Conservation (phyloP, 1,140 invertebrate species). For the Caenorhabditis inopinata region DNA sequence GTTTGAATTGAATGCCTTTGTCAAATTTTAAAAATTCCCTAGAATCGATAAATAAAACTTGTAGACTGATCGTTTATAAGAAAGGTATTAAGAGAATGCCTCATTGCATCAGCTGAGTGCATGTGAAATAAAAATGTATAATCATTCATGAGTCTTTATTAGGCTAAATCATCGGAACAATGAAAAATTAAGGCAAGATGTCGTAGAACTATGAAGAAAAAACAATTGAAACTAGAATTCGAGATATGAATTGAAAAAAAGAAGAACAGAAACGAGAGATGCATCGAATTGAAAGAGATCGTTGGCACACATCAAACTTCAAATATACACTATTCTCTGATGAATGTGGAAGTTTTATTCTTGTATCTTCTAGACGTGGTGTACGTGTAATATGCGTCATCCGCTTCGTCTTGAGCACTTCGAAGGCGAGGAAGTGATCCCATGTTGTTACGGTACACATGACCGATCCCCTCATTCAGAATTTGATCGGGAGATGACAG, state of each 20-base stretch:
- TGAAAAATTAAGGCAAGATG: conserved; percentile 10
- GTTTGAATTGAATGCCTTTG: too few relatives aligned
- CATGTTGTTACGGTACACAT: conserved; percentile 35
- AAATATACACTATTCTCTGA: not conserved
- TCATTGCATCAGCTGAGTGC: not conserved
- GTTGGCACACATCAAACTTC: not conserved
- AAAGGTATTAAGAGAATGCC: not conserved
- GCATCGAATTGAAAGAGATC: not conserved
- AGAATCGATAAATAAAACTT: too few relatives aligned
- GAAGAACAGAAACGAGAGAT: not conserved
- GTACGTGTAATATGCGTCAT: conserved; percentile 48
- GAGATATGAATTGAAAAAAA: not conserved
- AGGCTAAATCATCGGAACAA: conserved; percentile 1
- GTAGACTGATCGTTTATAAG: too few relatives aligned
- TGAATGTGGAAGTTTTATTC: conserved; percentile 10
- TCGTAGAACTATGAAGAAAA: not conserved
- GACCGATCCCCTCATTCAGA: conserved; percentile 36
- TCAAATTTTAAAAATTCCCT: too few relatives aligned
- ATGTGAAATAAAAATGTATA: too few relatives aligned
- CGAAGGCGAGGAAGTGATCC: conserved; percentile 33
- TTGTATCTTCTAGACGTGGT: conserved; percentile 34
- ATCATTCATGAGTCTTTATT: too few relatives aligned
- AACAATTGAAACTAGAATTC: not conserved
- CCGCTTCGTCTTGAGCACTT: conserved; percentile 40
- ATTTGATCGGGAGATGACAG: conserved; percentile 44